Evolutionary conservation across 2,888 invertebrate species (phyloP), one percentile per base, ranked within the genome.

Genomic region (Eugnorisma glareosa): DNA sequence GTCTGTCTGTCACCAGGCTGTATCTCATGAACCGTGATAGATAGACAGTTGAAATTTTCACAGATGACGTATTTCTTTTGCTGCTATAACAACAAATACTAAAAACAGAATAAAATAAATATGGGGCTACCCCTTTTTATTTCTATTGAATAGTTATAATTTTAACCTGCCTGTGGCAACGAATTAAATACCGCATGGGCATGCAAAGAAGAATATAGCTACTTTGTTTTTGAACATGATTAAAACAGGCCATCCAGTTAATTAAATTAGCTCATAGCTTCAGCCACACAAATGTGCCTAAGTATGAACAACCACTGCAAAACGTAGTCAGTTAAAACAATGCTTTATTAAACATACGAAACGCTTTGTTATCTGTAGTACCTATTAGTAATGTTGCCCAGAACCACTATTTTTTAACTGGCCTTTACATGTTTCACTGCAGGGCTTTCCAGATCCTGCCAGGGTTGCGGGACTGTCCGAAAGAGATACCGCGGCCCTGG

Each of bases 341-440:
- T 77, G 78, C 31, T 48, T 63, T n/a, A 48, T 43, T 77, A 43
- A 40, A 63, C 31, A 48, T 77, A 75, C 31, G 63, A 75, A 61
- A 48, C 24, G 64, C 48, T 63, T 77, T 77, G 64, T 75, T 51
- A 63, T 75, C 48, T 45, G 8, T 24, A 63, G 37, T 37, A 37
- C 1, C 31, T 43, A 31, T 40, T 31, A 64, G 31, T 43, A 40
- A 18, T 70, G 43, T 11, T 35, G 59, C 24, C 6, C 0, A 43
- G 21, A 57, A 13, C 7, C 15, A 57, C 57, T 2, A 28, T 15
- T 28, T 57, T 57, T 28, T 28, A 57, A 28, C 13, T 28, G 15
- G 57, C 15, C 6, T 15, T 2, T 57, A 5, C 28, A 57, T 57
- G 2, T 57, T 1, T 28, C 15, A 57, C 57, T 57, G 28, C 2